Evolutionary conservation across 2,888 invertebrate species (phyloP).

Genomic region (Cinara cedri): DNA sequence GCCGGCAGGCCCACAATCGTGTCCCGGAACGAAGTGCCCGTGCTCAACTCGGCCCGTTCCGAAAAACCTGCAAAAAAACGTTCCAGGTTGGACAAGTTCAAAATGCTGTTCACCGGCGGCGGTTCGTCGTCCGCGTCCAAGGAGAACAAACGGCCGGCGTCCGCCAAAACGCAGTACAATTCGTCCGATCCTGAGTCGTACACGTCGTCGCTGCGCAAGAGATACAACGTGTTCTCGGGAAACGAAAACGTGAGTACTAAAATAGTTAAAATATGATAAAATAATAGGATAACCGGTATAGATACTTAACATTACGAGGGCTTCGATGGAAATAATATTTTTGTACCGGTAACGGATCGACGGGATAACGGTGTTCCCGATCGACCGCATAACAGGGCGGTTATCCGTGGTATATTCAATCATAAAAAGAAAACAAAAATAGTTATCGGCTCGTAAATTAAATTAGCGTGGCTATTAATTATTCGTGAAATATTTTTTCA

Average conservation of each 20-base stretch:
- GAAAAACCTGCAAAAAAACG: conserved; percentile 52
- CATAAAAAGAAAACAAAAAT: no score
- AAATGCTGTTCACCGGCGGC: conserved; percentile 59
- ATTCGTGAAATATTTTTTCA: no score
- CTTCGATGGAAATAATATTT: no score
- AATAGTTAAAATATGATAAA: no score
- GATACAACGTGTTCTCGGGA: conserved; percentile 54
- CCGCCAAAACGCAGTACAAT: conserved; percentile 23
- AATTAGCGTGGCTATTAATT: no score
- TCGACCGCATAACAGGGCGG: no score
- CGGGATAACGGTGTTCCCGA: no score
- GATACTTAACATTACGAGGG: no score
- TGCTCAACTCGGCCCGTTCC: conserved; percentile 12
- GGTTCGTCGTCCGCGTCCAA: conserved; percentile 61
- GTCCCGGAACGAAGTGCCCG: conserved; percentile 44
- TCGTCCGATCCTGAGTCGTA: conserved; percentile 52
- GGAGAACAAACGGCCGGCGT: conserved; percentile 60
- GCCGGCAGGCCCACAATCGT: conserved; percentile 41
- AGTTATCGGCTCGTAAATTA: no score
- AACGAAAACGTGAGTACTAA: conserved; percentile 39
- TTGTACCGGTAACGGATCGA: no score
- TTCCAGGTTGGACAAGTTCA: conserved; percentile 55
- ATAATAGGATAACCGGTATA: no score
- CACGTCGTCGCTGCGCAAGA: conserved; percentile 49
- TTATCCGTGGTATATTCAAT: no score